Evolutionary conservation across 92 coral and sea anemone species (phyloP).

Genomic region (Bergia sp.): DNA sequence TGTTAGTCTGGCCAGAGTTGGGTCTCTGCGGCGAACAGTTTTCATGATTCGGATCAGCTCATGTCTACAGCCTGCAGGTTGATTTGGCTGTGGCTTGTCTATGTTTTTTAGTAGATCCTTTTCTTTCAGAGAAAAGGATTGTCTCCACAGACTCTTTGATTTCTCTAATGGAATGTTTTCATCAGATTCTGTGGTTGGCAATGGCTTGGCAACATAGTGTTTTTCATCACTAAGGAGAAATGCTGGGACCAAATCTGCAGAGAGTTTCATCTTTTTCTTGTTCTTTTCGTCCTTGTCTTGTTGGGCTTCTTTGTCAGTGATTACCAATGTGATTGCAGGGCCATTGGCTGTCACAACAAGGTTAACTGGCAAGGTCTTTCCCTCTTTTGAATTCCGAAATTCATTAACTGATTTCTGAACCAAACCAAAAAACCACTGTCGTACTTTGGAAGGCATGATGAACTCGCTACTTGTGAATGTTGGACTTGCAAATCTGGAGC

Average conservation of each 20-base stretch:
- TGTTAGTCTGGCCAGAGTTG: slow-evolving; percentile 19
- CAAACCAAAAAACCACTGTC: slow-evolving; percentile 34
- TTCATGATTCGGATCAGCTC: slow-evolving; percentile 35
- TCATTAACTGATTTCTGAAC: slow-evolving; percentile 37
- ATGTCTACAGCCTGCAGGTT: slow-evolving; percentile 37
- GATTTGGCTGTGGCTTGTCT: slow-evolving; percentile 24
- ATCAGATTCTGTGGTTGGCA: not conserved
- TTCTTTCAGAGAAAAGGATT: slow-evolving; percentile 37
- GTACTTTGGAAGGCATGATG: slow-evolving; percentile 22
- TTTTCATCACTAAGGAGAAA: slow-evolving; percentile 47
- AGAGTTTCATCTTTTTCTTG: slow-evolving; percentile 20
- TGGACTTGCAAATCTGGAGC: not conserved
- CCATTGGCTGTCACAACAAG: slow-evolving; percentile 66
- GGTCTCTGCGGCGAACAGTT: slow-evolving; percentile 39
- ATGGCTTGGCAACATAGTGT: slow-evolving; percentile 43
- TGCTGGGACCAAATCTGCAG: slow-evolving; percentile 51
- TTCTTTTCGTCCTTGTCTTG: slow-evolving; percentile 16
- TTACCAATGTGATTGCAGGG: slow-evolving; percentile 79
- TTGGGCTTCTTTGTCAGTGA: slow-evolving; percentile 53
- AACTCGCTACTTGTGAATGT: not conserved
- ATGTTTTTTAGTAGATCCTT: slow-evolving; percentile 31
- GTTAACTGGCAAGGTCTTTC: slow-evolving; percentile 32
- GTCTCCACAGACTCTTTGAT: slow-evolving; percentile 32
- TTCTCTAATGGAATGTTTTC: not conserved
- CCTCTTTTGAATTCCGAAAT: not conserved